Conservation (phyloP, 1,140 invertebrate species). For the Lordiphosa mommai region DNA sequence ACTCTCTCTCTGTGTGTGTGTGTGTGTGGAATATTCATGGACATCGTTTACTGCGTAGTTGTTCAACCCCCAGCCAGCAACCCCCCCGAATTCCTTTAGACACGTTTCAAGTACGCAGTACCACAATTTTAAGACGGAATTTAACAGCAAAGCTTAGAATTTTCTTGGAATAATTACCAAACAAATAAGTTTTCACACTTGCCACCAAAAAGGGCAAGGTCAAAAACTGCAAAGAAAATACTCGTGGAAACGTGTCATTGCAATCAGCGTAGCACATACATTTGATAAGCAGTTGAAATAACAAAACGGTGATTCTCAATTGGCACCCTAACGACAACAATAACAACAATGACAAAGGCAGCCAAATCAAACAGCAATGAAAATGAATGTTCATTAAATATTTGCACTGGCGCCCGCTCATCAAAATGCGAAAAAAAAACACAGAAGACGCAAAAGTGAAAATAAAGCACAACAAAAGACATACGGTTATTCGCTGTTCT, state of each 20-base stretch:
- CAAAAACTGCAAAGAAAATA: conserved; percentile 1
- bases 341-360: conserved; percentile 1
- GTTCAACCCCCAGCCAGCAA: conserved; percentile 23
- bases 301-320: conserved; percentile 39
- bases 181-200: conserved; percentile 5
- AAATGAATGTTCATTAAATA: conserved; percentile 46
- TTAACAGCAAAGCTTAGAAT: background rate
- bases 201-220: background rate
- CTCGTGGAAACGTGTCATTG: background rate
- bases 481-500: too few relatives aligned
- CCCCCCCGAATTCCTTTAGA: conserved; percentile 51
- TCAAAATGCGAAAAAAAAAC: too few relatives aligned
- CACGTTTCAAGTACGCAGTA: conserved; percentile 57
- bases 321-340: conserved; percentile 24
- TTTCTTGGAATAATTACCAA: background rate
- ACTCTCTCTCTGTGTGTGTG: conserved; percentile 22
- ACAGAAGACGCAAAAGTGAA: too few relatives aligned
- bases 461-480: too few relatives aligned
- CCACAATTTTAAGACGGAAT: conserved; percentile 37
- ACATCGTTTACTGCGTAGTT: conserved; percentile 61
- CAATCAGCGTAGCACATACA: background rate
- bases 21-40: conserved; percentile 28
- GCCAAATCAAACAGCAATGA: conserved; percentile 38
- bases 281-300: conserved; percentile 44
- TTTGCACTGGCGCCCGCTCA: conserved; percentile 13